Base-by-base conservation (phyloP, 2,113 vertebrate genomes). In the Microcebus griseorufus region DNA sequence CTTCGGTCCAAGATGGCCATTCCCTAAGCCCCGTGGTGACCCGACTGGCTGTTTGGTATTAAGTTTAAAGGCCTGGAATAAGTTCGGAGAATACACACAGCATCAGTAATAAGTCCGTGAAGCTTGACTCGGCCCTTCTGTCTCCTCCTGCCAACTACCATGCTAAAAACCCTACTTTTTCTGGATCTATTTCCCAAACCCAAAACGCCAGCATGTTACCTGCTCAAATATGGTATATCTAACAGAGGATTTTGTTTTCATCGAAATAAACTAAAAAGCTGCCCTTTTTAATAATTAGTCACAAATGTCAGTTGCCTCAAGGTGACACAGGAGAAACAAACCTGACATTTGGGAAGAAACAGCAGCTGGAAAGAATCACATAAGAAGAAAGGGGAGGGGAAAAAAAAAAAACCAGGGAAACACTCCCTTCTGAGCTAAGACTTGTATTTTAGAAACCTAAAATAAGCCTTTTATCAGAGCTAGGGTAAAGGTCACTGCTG, bases 51-150 rank as follows among this genome's bases (percentile, higher is more conserved):
- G 51, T 17, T 23, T 51, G 42, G 92, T 93, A 94, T 97, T 94
- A 86, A 95, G 95, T 98, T 96, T 95, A 97, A 97, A 97, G 91
- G 58, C 34, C 82, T 97, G 96, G 97, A 97, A 55, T 79, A 45
- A 6, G 13, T 82, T 97, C 95, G 96, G 78, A 93, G 91, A 82
- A 96, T 64, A 94, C 39, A 84, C 48, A 69, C 37, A 25, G 93
- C 25, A 14, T 88, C 60, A 75, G 62, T 37, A 70, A 7, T 55
- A 80, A 88, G 55, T 39, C 67, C 23, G 42, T 8, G 32, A 95
- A 81, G 25, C 82, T 89, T 6, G 20, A 65, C 65, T 83, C 78
- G 22, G 79, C 82, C 55, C 37, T 67, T 69, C 72, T 78, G 79
- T 81, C 55, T 75, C 81, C 48, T 95, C 75, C 45, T 9, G 45